Base-by-base conservation (phyloP, 2,797 vertebrate species). In the Platalea minor region DNA sequence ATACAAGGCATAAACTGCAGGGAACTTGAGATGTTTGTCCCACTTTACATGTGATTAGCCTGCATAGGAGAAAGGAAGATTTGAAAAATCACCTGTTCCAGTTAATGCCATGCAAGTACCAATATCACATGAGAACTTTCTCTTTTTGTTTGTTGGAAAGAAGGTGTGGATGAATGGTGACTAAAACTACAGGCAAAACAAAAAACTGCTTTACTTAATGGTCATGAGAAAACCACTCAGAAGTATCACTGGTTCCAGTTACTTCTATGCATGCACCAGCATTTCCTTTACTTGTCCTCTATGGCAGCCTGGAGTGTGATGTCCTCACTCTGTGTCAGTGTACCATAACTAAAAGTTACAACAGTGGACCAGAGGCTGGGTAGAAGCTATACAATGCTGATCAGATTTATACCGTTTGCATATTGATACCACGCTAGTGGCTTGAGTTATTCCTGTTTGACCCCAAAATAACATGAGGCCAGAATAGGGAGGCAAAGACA, bases 271-370 rank as follows among this genome's bases (percentile, higher is more conserved):
- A 31, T 48, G 50, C 37, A 61, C 20, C 21, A 43, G 7, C 29
- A 51, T 81, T 83, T 86, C 50, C 35, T 91, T 59, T 51, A 14
- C 33, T 13, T 45, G 28, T 88, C 29, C 11, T 85, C 82, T 64
- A 53, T 1, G 4, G 39, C 43, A 63, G 18, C n/a, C 26, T 17
- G 3, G 31, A 56, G 33, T 0, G 0, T 43, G 31, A 17, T 59
- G 64, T 41, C n/a, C n/a, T 91, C 41, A 4, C 31, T 80, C n/a
- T 61, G 0, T 67, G 43, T 46, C 41, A 46, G 12, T 48, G 33
- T 37, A 8, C 21, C 1, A 2, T 46, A 37, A 41, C 54, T 61
- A 20, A 37, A 76, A 16, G 16, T 50, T 83, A 0, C 14, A 39
- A 28, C 12, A 59, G 24, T 46, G 51, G 33, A 45, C 23, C 35